Conservation (phyloP, 1,140 invertebrate species). For the Meteorus sp. region DNA sequence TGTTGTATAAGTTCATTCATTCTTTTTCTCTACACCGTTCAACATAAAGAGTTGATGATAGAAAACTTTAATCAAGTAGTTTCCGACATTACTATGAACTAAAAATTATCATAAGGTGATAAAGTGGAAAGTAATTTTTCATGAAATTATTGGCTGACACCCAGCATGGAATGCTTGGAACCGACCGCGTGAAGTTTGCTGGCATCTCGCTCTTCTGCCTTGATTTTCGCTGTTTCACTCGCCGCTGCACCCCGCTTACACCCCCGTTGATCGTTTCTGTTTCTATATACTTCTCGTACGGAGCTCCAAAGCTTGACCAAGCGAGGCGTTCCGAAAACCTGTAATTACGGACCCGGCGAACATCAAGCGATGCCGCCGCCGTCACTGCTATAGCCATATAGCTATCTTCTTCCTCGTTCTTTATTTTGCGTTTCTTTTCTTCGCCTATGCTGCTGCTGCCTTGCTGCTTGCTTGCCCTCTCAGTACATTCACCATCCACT, state of each 20-base stretch:
- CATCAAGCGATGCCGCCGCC: slow-evolving; percentile 54
- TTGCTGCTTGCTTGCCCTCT: slow-evolving; percentile 16
- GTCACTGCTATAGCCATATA: slow-evolving; percentile 32
- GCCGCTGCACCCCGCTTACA: slow-evolving; percentile 2
- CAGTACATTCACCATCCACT: slow-evolving; percentile 6
- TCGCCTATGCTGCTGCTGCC: slow-evolving; percentile 3
- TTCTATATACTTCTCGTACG: too few species aligned
- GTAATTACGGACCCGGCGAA: slow-evolving; percentile 57
- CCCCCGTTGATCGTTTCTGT: slow-evolving; percentile 22
- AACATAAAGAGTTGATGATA: too few species aligned
- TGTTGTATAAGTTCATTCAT: too few species aligned
- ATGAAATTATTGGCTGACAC: slow-evolving; percentile 15
- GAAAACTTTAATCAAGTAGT: too few species aligned
- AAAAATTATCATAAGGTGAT: too few species aligned
- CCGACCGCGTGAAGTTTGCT: slow-evolving; percentile 18
- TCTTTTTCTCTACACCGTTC: too few species aligned
- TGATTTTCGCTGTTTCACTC: slow-evolving; percentile 12
- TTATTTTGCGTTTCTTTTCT: slow-evolving; percentile 28
- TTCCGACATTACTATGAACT: too few species aligned
- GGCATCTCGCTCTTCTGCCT: slow-evolving; percentile 15
- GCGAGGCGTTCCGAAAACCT: slow-evolving; percentile 57
- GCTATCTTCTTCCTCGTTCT: slow-evolving; percentile 31
- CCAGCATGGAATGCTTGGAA: slow-evolving; percentile 20
- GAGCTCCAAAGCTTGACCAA: slow-evolving; percentile 38
- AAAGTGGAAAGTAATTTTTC: too few species aligned